Base-by-base conservation (phyloP, 2,113 vertebrate species). In the Nothocercus julius region DNA sequence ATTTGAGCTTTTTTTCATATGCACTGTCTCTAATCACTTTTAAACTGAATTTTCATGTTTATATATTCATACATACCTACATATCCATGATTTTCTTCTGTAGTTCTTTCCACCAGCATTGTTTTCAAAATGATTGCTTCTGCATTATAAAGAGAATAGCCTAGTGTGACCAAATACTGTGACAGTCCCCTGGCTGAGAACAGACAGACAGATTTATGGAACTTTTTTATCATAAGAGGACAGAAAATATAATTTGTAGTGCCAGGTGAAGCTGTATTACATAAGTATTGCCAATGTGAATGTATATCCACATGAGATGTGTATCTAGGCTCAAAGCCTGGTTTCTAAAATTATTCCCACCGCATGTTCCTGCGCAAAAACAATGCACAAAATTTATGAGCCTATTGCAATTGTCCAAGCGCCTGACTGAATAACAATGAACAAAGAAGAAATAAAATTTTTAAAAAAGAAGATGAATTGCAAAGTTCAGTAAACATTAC, bases 281-380 rank as follows among this genome's bases (percentile, higher is more conserved):
- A 4, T 36, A 73, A 63, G 27, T 68, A 32, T 2, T 45, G n/a
- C 7, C 7, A 53, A 21, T 47, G 8, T 13, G 27, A 78, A 66
- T 53, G 15, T 5, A 44, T 6, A 3, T 30, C 15, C 27, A 80
- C 34, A 54, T 9, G 25, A 89, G 44, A 34, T 3, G 27, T 0
- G 0, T 9, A 15, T 38, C 6, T 21, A 59, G 42, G 10, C 8
- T 45, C 36, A 25, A 11, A 79, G 8, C 12, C 9, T 15, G 21
- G 22, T 44, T 89, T 87, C 38, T 27, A 82, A 89, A 94, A 17
- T 15, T 6, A 15, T 56, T 76, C 17, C 56, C 30, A 72, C 5
- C 0, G 0, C 38, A 80, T 47, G 3, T 18, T 58, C 3, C 24
- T 2, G 1, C 18, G 14, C 5, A 79, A 85, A 87, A 89, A 27